Evolutionary conservation across 37 sponge, comb jelly and placozoan species (phyloP).

Genomic region (Chondrilla cf. caribensis): DNA sequence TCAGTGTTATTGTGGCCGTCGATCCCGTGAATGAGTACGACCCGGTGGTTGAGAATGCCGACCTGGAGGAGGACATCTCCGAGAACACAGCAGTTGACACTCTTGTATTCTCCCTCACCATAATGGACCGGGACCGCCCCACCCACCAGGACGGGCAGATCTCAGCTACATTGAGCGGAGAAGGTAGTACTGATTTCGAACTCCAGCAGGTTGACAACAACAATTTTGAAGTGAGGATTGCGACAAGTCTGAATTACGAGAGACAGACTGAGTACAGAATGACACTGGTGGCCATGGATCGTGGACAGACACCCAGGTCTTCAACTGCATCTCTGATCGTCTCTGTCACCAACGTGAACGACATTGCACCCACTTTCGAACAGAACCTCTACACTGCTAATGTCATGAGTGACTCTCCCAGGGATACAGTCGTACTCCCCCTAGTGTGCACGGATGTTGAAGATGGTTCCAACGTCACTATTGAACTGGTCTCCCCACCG

Average conservation of each 20-base stretch:
- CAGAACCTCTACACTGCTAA: conserved; percentile 20
- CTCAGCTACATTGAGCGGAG: background rate
- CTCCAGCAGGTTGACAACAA: background rate
- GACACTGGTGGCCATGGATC: conserved; percentile 40
- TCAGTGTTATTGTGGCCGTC: conserved; percentile 7
- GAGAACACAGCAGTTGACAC: conserved; percentile 15
- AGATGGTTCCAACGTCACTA: conserved; percentile 13
- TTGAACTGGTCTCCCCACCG: conserved; percentile 14
- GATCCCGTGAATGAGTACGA: conserved; percentile 24
- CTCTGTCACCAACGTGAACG: conserved; percentile 41
- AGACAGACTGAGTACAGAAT: conserved; percentile 33
- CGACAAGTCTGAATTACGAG: conserved; percentile 46
- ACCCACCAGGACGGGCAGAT: conserved; percentile 4
- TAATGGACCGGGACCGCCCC: conserved; percentile 8
- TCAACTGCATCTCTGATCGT: conserved; percentile 14
- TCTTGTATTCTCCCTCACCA: background rate
- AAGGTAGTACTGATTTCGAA: background rate
- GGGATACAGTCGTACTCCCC: background rate
- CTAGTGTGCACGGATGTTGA: conserved; percentile 51
- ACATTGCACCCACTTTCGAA: conserved; percentile 41
- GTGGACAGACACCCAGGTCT: conserved; percentile 5
- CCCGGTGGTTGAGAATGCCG: background rate
- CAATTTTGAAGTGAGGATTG: conserved; percentile 4
- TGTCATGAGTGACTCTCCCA: background rate
- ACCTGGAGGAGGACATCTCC: conserved; percentile 5